Evolutionary conservation across 2,113 vertebrate genomes (phyloP).

Genomic region (Bagarius yarrelli): DNA sequence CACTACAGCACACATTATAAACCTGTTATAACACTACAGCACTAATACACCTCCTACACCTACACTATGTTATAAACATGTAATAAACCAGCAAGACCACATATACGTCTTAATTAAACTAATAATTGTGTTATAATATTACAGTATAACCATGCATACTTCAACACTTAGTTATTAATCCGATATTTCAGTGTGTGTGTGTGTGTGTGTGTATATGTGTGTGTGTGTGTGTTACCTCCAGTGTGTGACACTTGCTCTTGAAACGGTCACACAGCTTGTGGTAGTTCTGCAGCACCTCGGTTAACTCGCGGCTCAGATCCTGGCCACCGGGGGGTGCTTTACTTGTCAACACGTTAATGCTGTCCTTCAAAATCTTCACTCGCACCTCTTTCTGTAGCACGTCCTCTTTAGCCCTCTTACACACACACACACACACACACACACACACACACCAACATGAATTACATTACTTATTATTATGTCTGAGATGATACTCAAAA

Average conservation of each 20-base stretch:
- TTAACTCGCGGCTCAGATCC: constrained; percentile 80
- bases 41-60: background rate
- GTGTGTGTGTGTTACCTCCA: constrained; percentile 77
- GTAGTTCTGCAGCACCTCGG: constrained; percentile 86
- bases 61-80: background rate
- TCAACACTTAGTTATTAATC: too few species aligned
- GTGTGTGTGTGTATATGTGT: background rate
- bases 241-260: constrained; percentile 91
- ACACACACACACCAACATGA: background rate
- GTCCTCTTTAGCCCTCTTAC: constrained; percentile 93
- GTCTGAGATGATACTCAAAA: background rate
- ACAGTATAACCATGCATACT: background rate
- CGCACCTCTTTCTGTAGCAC: constrained; percentile 97
- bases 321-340: constrained; percentile 78
- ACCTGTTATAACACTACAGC: background rate
- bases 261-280: constrained; percentile 92
- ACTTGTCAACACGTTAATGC: constrained; percentile 82
- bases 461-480: too few species aligned
- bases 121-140: too few species aligned
- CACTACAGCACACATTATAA: background rate
- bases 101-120: too few species aligned
- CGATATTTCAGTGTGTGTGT: background rate
- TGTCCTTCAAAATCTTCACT: constrained; percentile 98
- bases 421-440: background rate
- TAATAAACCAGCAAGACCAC: too few species aligned